Conservation (phyloP, 2,113 vertebrate genomes). For the Typhlomys cinereus region DNA sequence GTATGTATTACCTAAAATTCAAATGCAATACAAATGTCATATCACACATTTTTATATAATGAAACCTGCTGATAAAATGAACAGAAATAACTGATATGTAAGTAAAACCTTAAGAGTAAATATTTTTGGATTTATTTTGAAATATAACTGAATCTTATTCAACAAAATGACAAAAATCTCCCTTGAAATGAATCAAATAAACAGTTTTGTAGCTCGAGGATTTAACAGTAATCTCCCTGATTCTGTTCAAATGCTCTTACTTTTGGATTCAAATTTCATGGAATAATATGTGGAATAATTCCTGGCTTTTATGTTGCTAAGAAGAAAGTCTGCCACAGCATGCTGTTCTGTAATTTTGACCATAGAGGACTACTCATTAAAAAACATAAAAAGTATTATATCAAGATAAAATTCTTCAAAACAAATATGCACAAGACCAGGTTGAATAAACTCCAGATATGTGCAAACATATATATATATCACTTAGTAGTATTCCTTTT, state of each 20-base stretch:
- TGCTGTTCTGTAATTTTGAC: background rate
- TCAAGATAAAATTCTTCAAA: background rate
- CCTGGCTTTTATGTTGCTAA: background rate
- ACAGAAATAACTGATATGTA: background rate
- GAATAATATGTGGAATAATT: background rate
- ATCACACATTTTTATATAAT: background rate
- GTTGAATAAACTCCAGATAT: background rate
- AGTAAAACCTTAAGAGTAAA: background rate
- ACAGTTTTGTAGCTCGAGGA: background rate
- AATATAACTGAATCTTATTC: background rate
- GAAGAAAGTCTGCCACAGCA: background rate
- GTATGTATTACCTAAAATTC: background rate
- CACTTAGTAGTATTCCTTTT: background rate
- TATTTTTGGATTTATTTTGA: background rate
- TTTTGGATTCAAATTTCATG: background rate
- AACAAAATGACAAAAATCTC: background rate
- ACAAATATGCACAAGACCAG: background rate
- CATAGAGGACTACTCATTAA: background rate
- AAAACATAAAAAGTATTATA: background rate
- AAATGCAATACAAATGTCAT: background rate
- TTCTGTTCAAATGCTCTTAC: background rate
- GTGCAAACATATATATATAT: background rate
- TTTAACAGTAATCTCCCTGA: constrained; percentile 8
- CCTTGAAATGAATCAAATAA: background rate
- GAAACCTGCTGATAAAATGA: background rate